These are phyloP conservation scores for Elysia crispata DNA, from an alignment of 2,888 invertebrate species.

Conservation along the genomic window DNA sequence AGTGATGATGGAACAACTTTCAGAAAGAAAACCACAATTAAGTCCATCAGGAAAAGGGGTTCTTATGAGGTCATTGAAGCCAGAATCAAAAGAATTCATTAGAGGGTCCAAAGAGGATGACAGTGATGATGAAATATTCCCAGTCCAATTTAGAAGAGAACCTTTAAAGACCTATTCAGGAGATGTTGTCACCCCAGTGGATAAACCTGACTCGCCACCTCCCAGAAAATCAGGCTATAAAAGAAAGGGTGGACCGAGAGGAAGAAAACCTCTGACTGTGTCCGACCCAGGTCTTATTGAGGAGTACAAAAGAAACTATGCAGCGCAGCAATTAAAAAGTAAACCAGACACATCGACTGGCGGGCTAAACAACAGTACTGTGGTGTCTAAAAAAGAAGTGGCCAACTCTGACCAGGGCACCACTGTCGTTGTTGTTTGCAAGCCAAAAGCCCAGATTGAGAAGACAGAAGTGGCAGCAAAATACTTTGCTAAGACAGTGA, in stretches of 20 bases:
- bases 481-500: constrained; percentile 54
- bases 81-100: constrained; percentile 1
- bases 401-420: constrained; percentile 66
- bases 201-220: constrained; percentile 44
- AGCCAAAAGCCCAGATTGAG: constrained; percentile 62
- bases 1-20: constrained; percentile 46
- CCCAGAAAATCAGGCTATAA: constrained; percentile 39
- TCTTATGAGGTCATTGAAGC: neutral
- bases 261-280: constrained; percentile 50
- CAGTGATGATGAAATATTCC: constrained; percentile 53
- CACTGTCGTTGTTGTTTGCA: constrained; percentile 69
- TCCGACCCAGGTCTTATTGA: constrained; percentile 52
- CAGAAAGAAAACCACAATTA: constrained; percentile 15
- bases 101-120: constrained; percentile 23
- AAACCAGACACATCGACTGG: constrained; percentile 45
- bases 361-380: constrained; percentile 53
- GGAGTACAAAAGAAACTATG: constrained; percentile 54
- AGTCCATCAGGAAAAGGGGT: constrained; percentile 40
- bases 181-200: constrained; percentile 49
- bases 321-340: constrained; percentile 49
- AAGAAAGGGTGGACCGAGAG: constrained; percentile 39
- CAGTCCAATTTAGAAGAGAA: constrained; percentile 47
- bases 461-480: constrained; percentile 62
- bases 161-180: constrained; percentile 53
- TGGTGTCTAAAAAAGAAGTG: constrained; percentile 55